Base-by-base conservation (phyloP, 2,113 vertebrate genomes). In the Rostratula benghalensis region DNA sequence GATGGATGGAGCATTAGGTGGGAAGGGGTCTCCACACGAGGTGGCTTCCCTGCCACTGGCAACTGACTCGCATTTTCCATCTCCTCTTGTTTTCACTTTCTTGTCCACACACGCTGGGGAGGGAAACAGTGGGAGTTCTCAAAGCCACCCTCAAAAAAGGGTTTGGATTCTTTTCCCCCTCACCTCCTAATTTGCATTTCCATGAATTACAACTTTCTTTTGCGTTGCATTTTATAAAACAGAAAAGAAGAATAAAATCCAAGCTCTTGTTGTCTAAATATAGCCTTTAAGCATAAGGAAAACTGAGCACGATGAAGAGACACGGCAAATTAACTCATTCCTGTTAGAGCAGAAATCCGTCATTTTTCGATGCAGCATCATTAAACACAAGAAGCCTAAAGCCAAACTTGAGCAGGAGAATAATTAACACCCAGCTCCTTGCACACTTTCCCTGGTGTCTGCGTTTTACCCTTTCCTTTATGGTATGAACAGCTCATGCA, bases 1-100 rank as follows among this genome's bases (percentile, higher is more conserved):
- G 79, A 37, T 3, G 14, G 37, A 67, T 0, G 4, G 53, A 57
- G 68, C 2, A 17, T 3, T 5, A 0, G 17, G 27, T 6, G 37
- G 78, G 45, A 64, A 39, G 24, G 17, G 28, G 35, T 27, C 46
- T 61, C 51, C n/a, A 9, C n/a, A 4, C 12, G 11, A 46, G 61
- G 60, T 13, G n/a, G 8, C 45, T 43, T 43, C 45, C 59, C 77
- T 56, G 45, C 50, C 56, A 7, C 46, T 22, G 37, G 15, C n/a
- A 60, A 46, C 31, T 3, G 12, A 31, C 27, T 46, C 4, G 1
- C 10, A 7, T 41, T 78, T 91, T 22, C 81, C 67, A 65, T 24
- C 73, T 31, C 61, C 73, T 53, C 24, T 75, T 31, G 33, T 57
- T 89, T 87, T 75, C 61, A 9, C 61, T 78, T n/a, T 41, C 43